A percentile compares a stretch with the other conserved stretches of the same genome.
Evolutionary conservation across 2,113 vertebrate species (phyloP).

Genomic region (Lophius piscatorius): DNA sequence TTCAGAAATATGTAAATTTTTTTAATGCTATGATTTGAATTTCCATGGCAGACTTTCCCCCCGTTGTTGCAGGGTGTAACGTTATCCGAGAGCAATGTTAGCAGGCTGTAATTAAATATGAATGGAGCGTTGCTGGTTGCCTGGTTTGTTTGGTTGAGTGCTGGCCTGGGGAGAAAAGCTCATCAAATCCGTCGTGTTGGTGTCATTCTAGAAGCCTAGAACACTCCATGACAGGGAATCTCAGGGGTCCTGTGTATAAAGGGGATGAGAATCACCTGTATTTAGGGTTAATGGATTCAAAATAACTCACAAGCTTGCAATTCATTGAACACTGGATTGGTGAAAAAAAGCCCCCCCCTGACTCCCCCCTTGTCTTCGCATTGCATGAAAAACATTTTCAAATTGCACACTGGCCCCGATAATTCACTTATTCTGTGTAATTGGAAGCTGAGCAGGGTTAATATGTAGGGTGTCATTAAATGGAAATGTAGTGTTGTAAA

Average conservation of each 20-base stretch:
- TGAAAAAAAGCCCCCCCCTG: conserved; percentile 79
- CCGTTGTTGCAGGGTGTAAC: conserved; percentile 65
- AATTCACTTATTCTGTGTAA: conserved; percentile 99
- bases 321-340: conserved; percentile 94
- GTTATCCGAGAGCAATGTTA: conserved; percentile 69
- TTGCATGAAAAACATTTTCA: conserved; percentile 97
- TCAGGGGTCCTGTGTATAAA: conserved; percentile 82
- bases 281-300: conserved; percentile 95
- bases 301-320: conserved; percentile 88
- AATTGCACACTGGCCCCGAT: conserved; percentile 96
- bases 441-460: conserved; percentile 99
- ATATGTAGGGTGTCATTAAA: conserved; percentile 99
- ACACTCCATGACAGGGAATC: conserved; percentile 83
- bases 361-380: conserved; percentile 48
- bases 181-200: conserved; percentile 77
- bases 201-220: conserved; percentile 74
- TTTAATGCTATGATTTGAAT: background rate
- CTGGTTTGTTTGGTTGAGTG: conserved; percentile 71
- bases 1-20: conserved; percentile 1
- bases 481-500: conserved; percentile 99
- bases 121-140: conserved; percentile 82
- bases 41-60: conserved; percentile 31
- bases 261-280: conserved; percentile 91
- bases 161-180: conserved; percentile 71
- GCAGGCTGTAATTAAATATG: conserved; percentile 82